Percentiles rank a stretch among this genome's conserved stretches.
Conservation (phyloP, 2,888 invertebrate genomes). For the Drosophila mimica region DNA sequence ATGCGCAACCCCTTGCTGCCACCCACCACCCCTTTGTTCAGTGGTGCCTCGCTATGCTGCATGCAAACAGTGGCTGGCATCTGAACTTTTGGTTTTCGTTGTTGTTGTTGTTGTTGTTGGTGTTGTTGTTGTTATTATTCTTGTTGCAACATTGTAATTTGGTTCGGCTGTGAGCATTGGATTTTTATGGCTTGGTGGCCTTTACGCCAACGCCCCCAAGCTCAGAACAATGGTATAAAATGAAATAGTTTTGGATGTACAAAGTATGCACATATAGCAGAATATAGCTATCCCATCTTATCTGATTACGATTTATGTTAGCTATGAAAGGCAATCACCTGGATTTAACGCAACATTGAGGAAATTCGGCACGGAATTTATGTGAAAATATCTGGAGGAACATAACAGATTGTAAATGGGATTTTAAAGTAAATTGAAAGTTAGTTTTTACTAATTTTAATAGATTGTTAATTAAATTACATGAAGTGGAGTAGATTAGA, state of each 20-base stretch:
- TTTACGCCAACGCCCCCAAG: slow-evolving; percentile 33
- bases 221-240: slow-evolving; percentile 48
- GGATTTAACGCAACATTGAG: background rate
- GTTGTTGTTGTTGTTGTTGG: slow-evolving; percentile 42
- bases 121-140: slow-evolving; percentile 45
- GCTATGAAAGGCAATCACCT: background rate
- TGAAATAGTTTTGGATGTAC: slow-evolving; percentile 7
- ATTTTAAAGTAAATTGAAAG: background rate
- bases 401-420: background rate
- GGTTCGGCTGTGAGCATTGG: slow-evolving; percentile 45
- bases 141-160: slow-evolving; percentile 70
- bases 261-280: background rate
- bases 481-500: background rate
- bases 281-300: background rate
- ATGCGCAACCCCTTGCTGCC: background rate
- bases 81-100: slow-evolving; percentile 25
- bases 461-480: too few relatives aligned
- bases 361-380: background rate
- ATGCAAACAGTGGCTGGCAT: slow-evolving; percentile 47
- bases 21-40: background rate
- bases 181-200: slow-evolving; percentile 68
- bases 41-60: slow-evolving; percentile 26
- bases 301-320: background rate
- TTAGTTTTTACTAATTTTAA: background rate
- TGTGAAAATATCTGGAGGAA: background rate